Base-by-base conservation (phyloP, 2,113 vertebrate genomes). In the Chroicocephalus ridibundus region DNA sequence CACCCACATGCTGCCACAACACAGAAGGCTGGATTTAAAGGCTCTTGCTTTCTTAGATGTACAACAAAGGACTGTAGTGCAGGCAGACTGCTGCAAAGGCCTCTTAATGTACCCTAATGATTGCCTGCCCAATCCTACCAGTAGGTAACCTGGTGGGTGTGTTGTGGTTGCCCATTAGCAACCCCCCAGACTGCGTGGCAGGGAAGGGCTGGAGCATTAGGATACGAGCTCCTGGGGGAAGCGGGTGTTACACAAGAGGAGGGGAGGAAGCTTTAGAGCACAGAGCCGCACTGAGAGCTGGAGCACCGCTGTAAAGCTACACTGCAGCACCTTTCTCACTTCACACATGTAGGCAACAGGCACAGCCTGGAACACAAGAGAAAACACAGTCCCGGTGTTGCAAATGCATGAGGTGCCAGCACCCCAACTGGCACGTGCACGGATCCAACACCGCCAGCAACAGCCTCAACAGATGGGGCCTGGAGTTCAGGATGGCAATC, bases 231-330 rank as follows among this genome's bases (percentile, higher is more conserved):
- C 5, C 13, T 17, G 34, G 24, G 24, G 18, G 10, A 7, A 8
- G 34, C 1, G 5, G 5, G 0, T 10, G 25, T 2, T 16, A 10
- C 5, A 2, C 2, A 21, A 27, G 61, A n/a, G 31, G 21, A 25
- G 8, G 7, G 22, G 14, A 47, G 51, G 36, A 60, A 71, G 36
- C 22, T 86, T 5, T 34, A 13, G 79, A 55, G 32, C 12, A 10
- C 52, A 26, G 25, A 18, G 4, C 29, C 0, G 5, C 2, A 1
- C 18, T 6, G 7, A 42, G 55, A 79, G 42, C 68, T 57, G 44
- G 15, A 52, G 49, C 70, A 32, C 26, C 19, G 8, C 4, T 4
- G 14, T 46, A 27, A 34, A 61, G n/a, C 10, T 21, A 25, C n/a
- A 12, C 17, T 13, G 31, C 75, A 79, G 57, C 60, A 47, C 13